Base-by-base conservation (phyloP, 1,140 invertebrate species). In the Listronotus oregonensis region DNA sequence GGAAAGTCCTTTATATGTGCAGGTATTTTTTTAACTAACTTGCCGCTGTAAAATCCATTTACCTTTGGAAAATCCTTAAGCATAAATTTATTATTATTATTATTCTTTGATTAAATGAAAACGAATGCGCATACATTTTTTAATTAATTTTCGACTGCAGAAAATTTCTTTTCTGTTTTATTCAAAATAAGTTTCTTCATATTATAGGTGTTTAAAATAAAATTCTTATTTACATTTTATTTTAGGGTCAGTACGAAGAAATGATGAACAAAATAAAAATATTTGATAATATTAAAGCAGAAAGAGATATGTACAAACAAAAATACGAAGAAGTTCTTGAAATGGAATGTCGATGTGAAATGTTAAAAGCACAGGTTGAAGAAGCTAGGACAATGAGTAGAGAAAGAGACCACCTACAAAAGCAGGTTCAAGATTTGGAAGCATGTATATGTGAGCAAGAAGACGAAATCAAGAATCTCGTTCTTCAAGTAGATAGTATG, bases 381-480 rank as follows among this genome's bases (percentile, higher is more conserved):
- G 65, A 64, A 11, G 55, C 63, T 9, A 68, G 43, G 21, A 46
- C 54, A 0, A 34, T 74, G 17, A 50, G 44, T 34, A 42, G 68
- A 46, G 73, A 74, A 31, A 64, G 70, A 18, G 69, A 77, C 34
- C 55, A 62, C 1, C 51, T 74, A 18, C 37, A 63, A 27, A 66
- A 67, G 40, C 74, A 78, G 59, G 56, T 74, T 0, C 9, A 60
- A 11, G 73, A 77, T 44, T 64, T 73, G 17, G 67, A 76, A 52
- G 68, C 69, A 40, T 70, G 72, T 21, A 73, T 78, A 11, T 66
- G 69, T 14, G 77, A 78, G 34, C 75, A 77, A 62, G 76, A 78
- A 31, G 66, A 76, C 17, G 77, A 78, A 68, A 76, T 77, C 14
- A 74, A 68, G 32, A 57, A 54, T 43, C 60, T 77, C 7, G 70